Conservation (phyloP, 1,140 invertebrate species). For the Listronotus bonariensis region DNA sequence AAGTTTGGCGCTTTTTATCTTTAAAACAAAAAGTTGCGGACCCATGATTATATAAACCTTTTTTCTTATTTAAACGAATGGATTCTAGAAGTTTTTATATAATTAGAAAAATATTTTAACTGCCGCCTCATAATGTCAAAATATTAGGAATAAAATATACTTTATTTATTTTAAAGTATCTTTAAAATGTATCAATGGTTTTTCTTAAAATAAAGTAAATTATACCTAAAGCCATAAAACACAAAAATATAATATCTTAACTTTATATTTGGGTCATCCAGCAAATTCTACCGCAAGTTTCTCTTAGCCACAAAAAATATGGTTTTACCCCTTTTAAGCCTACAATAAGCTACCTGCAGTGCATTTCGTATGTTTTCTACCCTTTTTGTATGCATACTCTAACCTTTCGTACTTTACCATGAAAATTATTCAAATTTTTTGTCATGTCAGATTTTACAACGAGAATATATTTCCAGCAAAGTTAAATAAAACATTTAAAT, state of each 20-base stretch:
- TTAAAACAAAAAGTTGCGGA: no score
- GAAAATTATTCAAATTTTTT: slow-evolving; percentile 48
- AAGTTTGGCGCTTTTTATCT: no score
- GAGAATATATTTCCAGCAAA: not conserved
- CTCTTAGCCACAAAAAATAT: slow-evolving; percentile 9
- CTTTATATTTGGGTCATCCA: slow-evolving; percentile 5
- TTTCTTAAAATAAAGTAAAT: no score
- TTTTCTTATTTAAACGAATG: no score
- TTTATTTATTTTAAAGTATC: no score
- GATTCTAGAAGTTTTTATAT: no score
- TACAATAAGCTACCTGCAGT: slow-evolving; percentile 9
- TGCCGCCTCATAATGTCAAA: no score
- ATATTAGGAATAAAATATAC: no score
- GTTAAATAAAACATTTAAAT: slow-evolving; percentile 56
- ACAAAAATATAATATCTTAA: no score
- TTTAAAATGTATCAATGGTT: no score
- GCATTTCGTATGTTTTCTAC: slow-evolving; percentile 10
- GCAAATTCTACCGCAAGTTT: slow-evolving; percentile 1
- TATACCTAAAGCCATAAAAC: not conserved
- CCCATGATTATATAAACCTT: no score
- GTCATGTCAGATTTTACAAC: slow-evolving; percentile 36
- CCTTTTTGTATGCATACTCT: slow-evolving; percentile 5
- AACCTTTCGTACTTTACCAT: slow-evolving; percentile 5
- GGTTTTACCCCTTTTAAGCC: slow-evolving; percentile 12
- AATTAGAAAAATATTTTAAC: no score